Base-by-base conservation (phyloP, 37 sponge, comb jelly and placozoan genomes). In the Corticium candelabrum region DNA sequence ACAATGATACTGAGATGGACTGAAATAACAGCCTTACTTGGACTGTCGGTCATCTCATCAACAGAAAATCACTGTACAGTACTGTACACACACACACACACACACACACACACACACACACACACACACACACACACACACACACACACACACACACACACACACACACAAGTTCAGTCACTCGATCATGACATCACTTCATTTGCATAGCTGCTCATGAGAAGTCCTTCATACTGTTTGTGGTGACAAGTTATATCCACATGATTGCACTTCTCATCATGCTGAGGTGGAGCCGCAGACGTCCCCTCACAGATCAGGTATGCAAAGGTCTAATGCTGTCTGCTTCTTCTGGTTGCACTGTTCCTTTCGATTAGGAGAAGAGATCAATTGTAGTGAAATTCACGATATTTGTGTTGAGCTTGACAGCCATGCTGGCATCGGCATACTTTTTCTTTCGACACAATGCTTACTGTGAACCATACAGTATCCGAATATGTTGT, bases 381-480 rank as follows among this genome's bases (percentile, higher is more conserved):
- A 40, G 50, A 0, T 87, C 88, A 2, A 80, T 76, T 43, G 69
- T 77, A 11, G 43, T 81, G 41, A 75, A 84, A 30, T n/a, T 43
- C 1, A 33, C 74, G 1, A 78, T 84, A 74, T 36, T 37, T 3
- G 41, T 76, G 0, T 29, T 86, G 41, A 79, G 80, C 73, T 39
- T 81, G 2, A 30, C 34, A 2, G 37, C 77, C 0, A 76, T 87
- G 39, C 2, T 81, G 35, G 15, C 41, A 3, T 78, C 84, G 35
- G 32, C 80, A 15, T 87, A 87, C 78, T 84, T 87, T 78, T 87
- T 77, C 74, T 69, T 73, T 74, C 31, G 88, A 27, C 88, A 87
- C 81, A 87, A 84, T 57, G 70, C 50, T 0, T 87, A 84, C 71
- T 87, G 88, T 69, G 88, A 87, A 56, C 88, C 88, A 5, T 87